Base-by-base conservation (phyloP, 2,113 vertebrate species). In the Greenwoodochromis staneri region DNA sequence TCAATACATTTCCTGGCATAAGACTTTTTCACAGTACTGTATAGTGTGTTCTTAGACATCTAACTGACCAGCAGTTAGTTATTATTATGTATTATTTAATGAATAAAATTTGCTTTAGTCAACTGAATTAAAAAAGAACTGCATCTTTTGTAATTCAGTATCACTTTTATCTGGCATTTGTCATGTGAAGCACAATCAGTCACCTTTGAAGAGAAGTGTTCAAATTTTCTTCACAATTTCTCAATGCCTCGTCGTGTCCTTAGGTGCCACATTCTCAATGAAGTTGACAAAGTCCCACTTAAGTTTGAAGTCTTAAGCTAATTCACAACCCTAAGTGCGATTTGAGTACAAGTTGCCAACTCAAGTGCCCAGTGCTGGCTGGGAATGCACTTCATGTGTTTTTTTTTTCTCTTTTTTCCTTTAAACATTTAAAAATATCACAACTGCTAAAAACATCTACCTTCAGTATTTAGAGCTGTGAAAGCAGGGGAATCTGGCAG, bases 371-470 rank as follows among this genome's bases (percentile, higher is more conserved):
- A 38, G 36, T 47, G 27, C 82, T 53, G 49, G 53, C 82, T 53
- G 49, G 59, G 42, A 81, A 76, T 87, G 78, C 66, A 85, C 66
- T 27, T 69, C 53, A 9, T 81, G 54, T 40, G 49, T n/a, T n/a
- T n/a, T 81, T 27, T 55, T 9, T 10, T 27, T 40, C 21, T 19
- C 38, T 29, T 54, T 34, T 27, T 38, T 21, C 19, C 86, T 45
- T 84, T 19, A 10, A 80, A 42, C 5, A 47, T 29, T 24, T 19
- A 49, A 82, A 86, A 29, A 19, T 27, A 42, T 5, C 9, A 31
- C 29, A 84, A 54, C 27, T 80, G 69, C 81, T 89, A 82, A 90
- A 92, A 93, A 83, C 69, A 84, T 85, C 81, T 45, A 55, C 81
- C 54, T 82, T 21, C 24, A n/a, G 51, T 78, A 71, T 85, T 38